Evolutionary conservation across 2,888 invertebrate genomes (phyloP).

Genomic region (Pyralis farinalis): DNA sequence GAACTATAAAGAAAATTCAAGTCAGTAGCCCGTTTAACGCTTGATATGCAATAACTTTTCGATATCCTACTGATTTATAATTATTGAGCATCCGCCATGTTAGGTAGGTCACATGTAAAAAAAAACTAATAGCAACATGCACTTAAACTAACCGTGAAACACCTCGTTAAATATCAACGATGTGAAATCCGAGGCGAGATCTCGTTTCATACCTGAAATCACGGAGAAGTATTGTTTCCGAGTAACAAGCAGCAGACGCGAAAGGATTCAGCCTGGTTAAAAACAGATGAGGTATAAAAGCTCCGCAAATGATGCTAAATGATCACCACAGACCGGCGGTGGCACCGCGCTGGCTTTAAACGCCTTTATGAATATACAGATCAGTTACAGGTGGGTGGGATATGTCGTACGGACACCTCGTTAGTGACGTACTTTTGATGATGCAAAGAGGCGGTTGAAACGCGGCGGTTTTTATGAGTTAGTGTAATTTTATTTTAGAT

Average conservation of each 20-base stretch:
- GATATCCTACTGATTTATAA: no score
- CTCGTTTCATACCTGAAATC: slow-evolving; percentile 41
- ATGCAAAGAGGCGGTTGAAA: no score
- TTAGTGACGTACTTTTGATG: neutral
- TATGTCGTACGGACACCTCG: slow-evolving; percentile 13
- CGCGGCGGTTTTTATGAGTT: no score
- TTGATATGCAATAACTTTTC: no score
- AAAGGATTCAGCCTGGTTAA: slow-evolving; percentile 69
- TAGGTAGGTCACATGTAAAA: no score
- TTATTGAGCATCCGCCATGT: no score
- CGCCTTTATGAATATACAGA: slow-evolving; percentile 23
- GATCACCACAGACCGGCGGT: slow-evolving; percentile 50
- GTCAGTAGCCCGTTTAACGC: no score
- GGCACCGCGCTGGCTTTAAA: slow-evolving; percentile 15
- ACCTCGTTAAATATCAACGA: slow-evolving; percentile 6
- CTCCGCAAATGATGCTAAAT: slow-evolving; percentile 71
- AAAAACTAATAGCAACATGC: no score
- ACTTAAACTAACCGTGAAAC: no score
- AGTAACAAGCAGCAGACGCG: slow-evolving; percentile 58
- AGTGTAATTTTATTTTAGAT: no score
- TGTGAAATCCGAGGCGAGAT: slow-evolving; percentile 11
- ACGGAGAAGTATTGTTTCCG: slow-evolving; percentile 47
- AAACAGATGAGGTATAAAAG: slow-evolving; percentile 72
- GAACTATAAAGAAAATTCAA: no score
- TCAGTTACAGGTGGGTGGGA: slow-evolving; percentile 33